Percentiles rank a stretch among this genome's conserved stretches.
Evolutionary conservation across 2,797 vertebrate genomes (phyloP).

Genomic region (Odontamblyopus lacepedii): DNA sequence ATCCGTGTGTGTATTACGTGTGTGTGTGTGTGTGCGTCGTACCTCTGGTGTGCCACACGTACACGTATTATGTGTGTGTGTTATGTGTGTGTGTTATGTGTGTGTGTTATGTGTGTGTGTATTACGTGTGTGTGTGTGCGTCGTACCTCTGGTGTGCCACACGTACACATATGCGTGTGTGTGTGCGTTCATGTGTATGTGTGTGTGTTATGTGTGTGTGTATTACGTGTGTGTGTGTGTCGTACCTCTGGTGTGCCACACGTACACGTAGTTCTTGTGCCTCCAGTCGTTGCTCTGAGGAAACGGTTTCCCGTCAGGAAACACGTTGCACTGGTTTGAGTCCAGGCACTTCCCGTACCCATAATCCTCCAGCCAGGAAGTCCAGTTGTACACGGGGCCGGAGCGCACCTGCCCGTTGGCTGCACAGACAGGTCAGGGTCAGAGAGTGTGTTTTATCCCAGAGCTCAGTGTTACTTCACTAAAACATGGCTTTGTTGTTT

Average conservation of each 20-base stretch:
- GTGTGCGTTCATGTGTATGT: neutral
- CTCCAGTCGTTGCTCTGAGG: conserved; percentile 82
- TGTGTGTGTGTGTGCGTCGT: too few species aligned
- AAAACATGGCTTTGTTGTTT: too few species aligned
- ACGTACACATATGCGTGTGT: neutral
- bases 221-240: neutral
- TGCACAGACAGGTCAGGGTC: conserved; percentile 28
- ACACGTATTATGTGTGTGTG: too few species aligned
- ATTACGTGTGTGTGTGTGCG: too few species aligned
- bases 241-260: conserved; percentile 89
- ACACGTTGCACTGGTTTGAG: conserved; percentile 73
- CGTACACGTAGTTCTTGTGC: conserved; percentile 85
- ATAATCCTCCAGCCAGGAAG: conserved; percentile 81
- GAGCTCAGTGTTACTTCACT: too few species aligned
- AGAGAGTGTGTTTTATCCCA: neutral
- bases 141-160: too few species aligned
- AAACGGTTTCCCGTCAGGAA: conserved; percentile 90
- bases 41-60: too few species aligned
- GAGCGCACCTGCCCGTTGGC: conserved; percentile 70
- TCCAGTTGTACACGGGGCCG: conserved; percentile 88
- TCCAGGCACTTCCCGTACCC: conserved; percentile 75
- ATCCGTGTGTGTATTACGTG: too few species aligned
- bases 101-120: too few species aligned
- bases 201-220: neutral
- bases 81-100: too few species aligned